phyloP scores from a whole-genome alignment of 2,888 invertebrate genomes.

The Callimorpha dominula region DNA sequence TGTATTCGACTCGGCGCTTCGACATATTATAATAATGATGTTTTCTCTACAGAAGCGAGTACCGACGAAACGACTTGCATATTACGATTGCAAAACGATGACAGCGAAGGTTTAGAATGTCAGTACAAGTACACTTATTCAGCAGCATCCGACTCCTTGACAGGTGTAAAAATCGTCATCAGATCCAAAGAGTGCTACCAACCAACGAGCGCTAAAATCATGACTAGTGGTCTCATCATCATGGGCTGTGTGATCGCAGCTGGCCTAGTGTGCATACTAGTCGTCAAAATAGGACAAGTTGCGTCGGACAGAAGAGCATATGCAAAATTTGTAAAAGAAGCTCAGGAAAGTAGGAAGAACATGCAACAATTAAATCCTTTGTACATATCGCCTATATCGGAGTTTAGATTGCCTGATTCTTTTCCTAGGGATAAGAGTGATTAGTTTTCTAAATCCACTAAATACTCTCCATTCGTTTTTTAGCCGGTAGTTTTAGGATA shows the following conservation, averaged over 20 bases:
- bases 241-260: slow-evolving; percentile 78
- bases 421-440: slow-evolving; percentile 78
- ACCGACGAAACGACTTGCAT: slow-evolving; percentile 70
- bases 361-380: slow-evolving; percentile 87
- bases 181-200: slow-evolving; percentile 72
- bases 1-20: background rate
- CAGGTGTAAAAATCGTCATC: slow-evolving; percentile 73
- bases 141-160: slow-evolving; percentile 61
- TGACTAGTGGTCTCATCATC: slow-evolving; percentile 72
- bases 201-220: slow-evolving; percentile 71
- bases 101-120: slow-evolving; percentile 68
- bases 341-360: slow-evolving; percentile 72
- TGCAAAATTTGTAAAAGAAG: slow-evolving; percentile 81
- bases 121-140: slow-evolving; percentile 78
- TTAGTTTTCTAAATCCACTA: slow-evolving; percentile 36
- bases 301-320: slow-evolving; percentile 85
- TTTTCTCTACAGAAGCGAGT: slow-evolving; percentile 56
- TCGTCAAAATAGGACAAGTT: slow-evolving; percentile 75
- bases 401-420: slow-evolving; percentile 85
- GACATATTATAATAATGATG: background rate
- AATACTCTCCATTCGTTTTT: background rate
- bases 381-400: slow-evolving; percentile 87
- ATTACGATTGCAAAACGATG: slow-evolving; percentile 55
- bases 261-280: slow-evolving; percentile 78
- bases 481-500: background rate